Base-by-base conservation (phyloP, 2,888 invertebrate genomes). In the Sympetrum striolatum region DNA sequence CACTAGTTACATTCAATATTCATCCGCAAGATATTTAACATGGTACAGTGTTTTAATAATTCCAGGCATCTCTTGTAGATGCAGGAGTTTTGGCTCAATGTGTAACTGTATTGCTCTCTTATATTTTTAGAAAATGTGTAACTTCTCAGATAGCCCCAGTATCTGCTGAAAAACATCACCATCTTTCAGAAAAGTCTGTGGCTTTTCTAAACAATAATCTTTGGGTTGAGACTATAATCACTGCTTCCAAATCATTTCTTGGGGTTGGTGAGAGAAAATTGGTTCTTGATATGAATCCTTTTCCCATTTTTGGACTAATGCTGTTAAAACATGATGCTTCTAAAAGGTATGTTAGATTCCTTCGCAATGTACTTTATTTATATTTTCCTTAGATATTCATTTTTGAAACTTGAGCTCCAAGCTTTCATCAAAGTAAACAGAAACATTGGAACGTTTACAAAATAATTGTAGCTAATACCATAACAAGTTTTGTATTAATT, bases 231-330 rank as follows among this genome's bases (percentile, higher is more conserved):
- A 92, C 93, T 90, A 94, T 95, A 60, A 93, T 92, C 31, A 93
- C 93, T 80, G 93, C 94, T 90, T 93, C 94, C 2, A 53, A 90
- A 31, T 18, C 60, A 39, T 44, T 90, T 64, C 53, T 53, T 86
- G 92, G 93, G 48, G 93, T 94, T 35, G 93, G 94, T 14, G 90
- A 92, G 90, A 35, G 91, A 92, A 93, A 91, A 92, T 92, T 92
- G 91, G 93, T 96, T 91, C 93, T 96, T 82, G 96, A 96, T 93
- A 93, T 95, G 48, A 95, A 95, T 92, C 95, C 95, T 10, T 96
- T 96, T 93, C 96, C 96, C 0, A 92, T 96, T 80, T 95, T 96
- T 92, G 96, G 96, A 0, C 93, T 96, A 80, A 93, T 95, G 90
- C 93, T 96, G 93, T 93, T 96, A 35, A 95, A 60, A n/a, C 8